A percentile compares a stretch with the other conserved stretches of the same genome.
Evolutionary conservation across 2,113 vertebrate species (phyloP).

Genomic region (Bubo blakistoni): DNA sequence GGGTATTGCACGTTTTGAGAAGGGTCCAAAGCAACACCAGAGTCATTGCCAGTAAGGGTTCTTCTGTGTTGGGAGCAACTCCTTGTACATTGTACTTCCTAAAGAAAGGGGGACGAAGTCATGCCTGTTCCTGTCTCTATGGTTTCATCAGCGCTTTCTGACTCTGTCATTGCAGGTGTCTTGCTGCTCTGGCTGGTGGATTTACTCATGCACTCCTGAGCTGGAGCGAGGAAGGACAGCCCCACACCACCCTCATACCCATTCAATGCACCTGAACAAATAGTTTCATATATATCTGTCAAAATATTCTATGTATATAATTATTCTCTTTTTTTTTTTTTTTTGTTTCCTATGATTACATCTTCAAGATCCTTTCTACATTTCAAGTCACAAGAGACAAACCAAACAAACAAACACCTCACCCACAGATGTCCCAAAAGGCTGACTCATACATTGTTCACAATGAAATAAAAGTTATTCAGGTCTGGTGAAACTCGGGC

Average conservation of each 20-base stretch:
- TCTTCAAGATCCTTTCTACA: background rate
- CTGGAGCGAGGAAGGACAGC: rapidly evolving
- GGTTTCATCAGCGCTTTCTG: background rate
- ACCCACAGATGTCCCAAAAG: background rate
- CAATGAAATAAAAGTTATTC: background rate
- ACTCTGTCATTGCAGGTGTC: background rate
- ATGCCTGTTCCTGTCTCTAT: background rate
- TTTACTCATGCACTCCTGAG: background rate
- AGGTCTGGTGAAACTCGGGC: background rate
- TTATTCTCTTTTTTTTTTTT: background rate
- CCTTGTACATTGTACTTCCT: background rate
- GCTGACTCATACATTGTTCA: background rate
- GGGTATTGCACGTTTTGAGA: rapidly evolving
- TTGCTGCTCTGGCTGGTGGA: background rate
- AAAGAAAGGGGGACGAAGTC: background rate
- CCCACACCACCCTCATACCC: rapidly evolving
- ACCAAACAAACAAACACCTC: background rate
- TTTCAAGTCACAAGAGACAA: background rate
- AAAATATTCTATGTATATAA: background rate
- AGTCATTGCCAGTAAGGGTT: background rate
- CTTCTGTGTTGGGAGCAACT: background rate
- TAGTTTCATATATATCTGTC: background rate
- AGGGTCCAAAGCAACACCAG: background rate
- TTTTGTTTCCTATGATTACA: background rate
- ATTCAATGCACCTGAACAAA: background rate